phyloP scores from a whole-genome alignment of 2,888 invertebrate genomes.

The Gerris lacustris region DNA sequence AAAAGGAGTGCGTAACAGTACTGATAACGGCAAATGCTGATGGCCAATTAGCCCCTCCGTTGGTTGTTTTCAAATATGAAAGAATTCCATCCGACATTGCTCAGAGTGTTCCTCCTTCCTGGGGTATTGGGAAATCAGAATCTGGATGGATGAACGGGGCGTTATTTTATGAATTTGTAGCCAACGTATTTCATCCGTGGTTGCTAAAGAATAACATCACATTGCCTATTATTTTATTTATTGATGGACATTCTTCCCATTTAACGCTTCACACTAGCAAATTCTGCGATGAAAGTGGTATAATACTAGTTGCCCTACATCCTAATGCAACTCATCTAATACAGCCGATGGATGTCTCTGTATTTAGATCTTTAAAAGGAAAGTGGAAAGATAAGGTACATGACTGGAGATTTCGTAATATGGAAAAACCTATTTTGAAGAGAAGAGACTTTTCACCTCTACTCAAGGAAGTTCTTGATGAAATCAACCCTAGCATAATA shows the following conservation, averaged over 20 bases:
- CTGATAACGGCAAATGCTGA: conserved; percentile 31
- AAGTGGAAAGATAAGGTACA: conserved; percentile 25
- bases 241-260: conserved; percentile 37
- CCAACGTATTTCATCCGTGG: conserved; percentile 36
- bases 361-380: conserved; percentile 26
- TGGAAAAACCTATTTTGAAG: conserved; percentile 17
- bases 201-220: conserved; percentile 33
- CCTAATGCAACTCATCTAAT: conserved; percentile 29
- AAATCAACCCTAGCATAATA: conserved; percentile 18
- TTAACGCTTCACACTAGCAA: conserved; percentile 23
- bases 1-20: conserved; percentile 32
- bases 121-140: conserved; percentile 37
- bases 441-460: conserved; percentile 23
- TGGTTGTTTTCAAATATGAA: conserved; percentile 26
- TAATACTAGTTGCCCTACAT: conserved; percentile 25
- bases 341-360: conserved; percentile 29
- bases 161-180: conserved; percentile 36
- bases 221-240: conserved; percentile 35
- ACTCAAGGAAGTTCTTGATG: conserved; percentile 21
- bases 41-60: conserved; percentile 26
- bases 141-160: conserved; percentile 38
- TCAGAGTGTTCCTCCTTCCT: conserved; percentile 29
- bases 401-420: conserved; percentile 16
- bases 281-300: conserved; percentile 26
- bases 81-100: conserved; percentile 26